Conservation (phyloP, 2,888 invertebrate species). For the Neocrepidodera transversa region DNA sequence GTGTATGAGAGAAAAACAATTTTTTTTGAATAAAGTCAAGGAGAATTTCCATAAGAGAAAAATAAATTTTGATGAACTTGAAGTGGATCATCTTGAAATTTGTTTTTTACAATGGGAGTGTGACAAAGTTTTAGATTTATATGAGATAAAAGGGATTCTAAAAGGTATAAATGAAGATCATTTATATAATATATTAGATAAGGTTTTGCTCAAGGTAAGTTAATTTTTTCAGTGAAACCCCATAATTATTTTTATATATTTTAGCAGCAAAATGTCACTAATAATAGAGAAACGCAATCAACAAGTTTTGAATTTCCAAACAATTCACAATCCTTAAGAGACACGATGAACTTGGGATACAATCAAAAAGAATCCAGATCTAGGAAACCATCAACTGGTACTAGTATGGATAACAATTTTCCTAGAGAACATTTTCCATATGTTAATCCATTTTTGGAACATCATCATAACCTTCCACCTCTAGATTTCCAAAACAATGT, state of each 20-base stretch:
- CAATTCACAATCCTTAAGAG: constrained; percentile 8
- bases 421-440: constrained; percentile 4
- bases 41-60: constrained; percentile 42
- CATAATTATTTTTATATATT: too few species aligned
- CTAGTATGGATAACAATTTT: constrained; percentile 26
- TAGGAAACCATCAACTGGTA: constrained; percentile 14
- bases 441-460: constrained; percentile 23
- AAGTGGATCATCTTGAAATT: constrained; percentile 50
- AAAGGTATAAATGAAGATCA: constrained; percentile 48
- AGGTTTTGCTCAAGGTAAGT: neutral
- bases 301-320: neutral
- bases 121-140: constrained; percentile 42
- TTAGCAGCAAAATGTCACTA: neutral
- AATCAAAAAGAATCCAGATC: neutral
- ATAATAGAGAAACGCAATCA: neutral
- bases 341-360: neutral
- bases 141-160: constrained; percentile 46
- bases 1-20: constrained; percentile 47
- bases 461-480: constrained; percentile 1
- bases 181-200: constrained; percentile 34
- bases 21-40: constrained; percentile 42
- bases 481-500: neutral
- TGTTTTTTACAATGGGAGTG: constrained; percentile 53
- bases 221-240: neutral
- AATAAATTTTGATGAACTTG: constrained; percentile 38